A percentile compares a stretch with the other conserved stretches of the same genome.
phyloP scores from a whole-genome alignment of 2,113 vertebrate genomes.

The Atractosteus spatula region DNA sequence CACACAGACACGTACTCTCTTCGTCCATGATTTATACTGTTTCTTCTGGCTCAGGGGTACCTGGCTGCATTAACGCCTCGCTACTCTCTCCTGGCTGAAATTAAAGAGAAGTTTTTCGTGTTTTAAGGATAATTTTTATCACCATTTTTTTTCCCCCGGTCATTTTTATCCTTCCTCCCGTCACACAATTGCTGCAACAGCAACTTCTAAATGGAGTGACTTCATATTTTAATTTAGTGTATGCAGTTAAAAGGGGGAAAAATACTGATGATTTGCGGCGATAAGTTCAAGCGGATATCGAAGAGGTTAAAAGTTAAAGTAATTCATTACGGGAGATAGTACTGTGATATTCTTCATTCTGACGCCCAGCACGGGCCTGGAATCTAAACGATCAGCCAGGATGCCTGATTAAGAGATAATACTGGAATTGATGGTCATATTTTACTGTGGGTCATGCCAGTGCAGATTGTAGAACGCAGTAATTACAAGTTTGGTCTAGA shows the following conservation, averaged over 20 bases:
- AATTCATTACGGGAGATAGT: slow-evolving; percentile 97
- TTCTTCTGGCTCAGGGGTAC: slow-evolving; percentile 10
- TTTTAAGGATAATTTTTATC: slow-evolving; percentile 28
- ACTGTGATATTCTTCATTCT: slow-evolving; percentile 93
- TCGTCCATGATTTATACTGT: slow-evolving; percentile 20
- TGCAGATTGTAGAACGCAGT: slow-evolving; percentile 92
- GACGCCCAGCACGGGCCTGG: slow-evolving; percentile 79
- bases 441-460: slow-evolving; percentile 87
- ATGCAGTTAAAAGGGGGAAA: slow-evolving; percentile 73
- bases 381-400: slow-evolving; percentile 82
- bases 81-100: slow-evolving; percentile 13
- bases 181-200: slow-evolving; percentile 63
- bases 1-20: slow-evolving; percentile 17
- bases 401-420: slow-evolving; percentile 90
- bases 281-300: slow-evolving; percentile 96
- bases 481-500: slow-evolving; percentile 97
- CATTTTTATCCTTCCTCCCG: slow-evolving; percentile 42
- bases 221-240: slow-evolving; percentile 97
- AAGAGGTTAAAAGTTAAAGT: slow-evolving; percentile 98
- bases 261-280: slow-evolving; percentile 85
- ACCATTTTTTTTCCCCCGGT: slow-evolving; percentile 28
- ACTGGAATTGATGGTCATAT: slow-evolving; percentile 96
- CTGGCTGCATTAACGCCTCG: slow-evolving; percentile 14
- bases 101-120: slow-evolving; percentile 25
- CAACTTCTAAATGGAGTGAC: slow-evolving; percentile 85